Conservation (phyloP, 2,113 vertebrate species). For the Megalops atlanticus region DNA sequence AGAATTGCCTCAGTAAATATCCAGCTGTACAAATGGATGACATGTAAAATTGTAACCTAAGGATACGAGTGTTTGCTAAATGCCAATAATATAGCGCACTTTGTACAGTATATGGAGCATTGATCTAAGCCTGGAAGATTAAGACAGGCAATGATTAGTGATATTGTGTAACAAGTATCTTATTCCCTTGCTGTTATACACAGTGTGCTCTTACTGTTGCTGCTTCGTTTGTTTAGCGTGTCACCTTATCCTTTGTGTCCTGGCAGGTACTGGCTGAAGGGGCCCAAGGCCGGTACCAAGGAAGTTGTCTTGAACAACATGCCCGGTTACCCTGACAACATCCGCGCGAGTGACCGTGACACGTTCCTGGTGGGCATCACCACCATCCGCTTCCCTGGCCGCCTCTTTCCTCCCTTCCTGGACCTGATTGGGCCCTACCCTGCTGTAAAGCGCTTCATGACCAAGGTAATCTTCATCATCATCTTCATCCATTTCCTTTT, state of each 20-base stretch:
- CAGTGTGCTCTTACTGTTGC: background rate
- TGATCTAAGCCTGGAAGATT: too few relatives aligned
- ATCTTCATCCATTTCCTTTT: background rate
- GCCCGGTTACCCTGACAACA: conserved; percentile 74
- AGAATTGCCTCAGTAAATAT: too few relatives aligned
- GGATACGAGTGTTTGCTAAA: too few relatives aligned
- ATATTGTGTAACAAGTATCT: too few relatives aligned
- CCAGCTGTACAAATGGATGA: too few relatives aligned
- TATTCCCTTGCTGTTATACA: background rate
- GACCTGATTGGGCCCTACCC: conserved; percentile 66
- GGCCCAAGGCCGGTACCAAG: conserved; percentile 60
- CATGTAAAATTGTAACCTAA: too few relatives aligned
- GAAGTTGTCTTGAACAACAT: conserved; percentile 67
- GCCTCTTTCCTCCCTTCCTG: conserved; percentile 64
- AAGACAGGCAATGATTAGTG: too few relatives aligned
- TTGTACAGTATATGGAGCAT: too few relatives aligned
- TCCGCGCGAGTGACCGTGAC: conserved; percentile 62
- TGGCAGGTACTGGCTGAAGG: conserved; percentile 67
- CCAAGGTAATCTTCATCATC: conserved; percentile 57
- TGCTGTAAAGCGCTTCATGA: conserved; percentile 65
- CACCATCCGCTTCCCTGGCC: conserved; percentile 56
- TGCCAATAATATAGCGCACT: too few relatives aligned
- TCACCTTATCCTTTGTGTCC: background rate
- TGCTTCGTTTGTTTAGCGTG: background rate
- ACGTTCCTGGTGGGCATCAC: conserved; percentile 70